Base-by-base conservation (phyloP, 2,113 vertebrate genomes). In the Hippocampus abdominalis region DNA sequence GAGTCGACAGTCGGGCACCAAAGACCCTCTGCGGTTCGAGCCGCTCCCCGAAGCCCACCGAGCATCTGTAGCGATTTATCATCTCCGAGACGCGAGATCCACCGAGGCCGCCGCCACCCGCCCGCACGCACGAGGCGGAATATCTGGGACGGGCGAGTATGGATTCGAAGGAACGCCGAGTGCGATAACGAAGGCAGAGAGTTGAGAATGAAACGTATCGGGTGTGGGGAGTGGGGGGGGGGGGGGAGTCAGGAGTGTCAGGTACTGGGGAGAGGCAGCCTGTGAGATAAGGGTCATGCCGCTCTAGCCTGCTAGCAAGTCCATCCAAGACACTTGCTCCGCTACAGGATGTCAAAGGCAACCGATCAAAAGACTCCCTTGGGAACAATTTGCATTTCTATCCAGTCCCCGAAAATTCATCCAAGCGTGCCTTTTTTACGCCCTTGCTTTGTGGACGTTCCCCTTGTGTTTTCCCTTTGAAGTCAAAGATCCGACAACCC, bases 91-190 rank as follows among this genome's bases (percentile, higher is more conserved):
- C 74, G 62, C 53, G 18, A 32, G 70, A 67, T 79, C 78, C 79
- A 61, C 75, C 9, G 81, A 79, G 83, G 63, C 60, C 20, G 53
- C 67, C 27, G 59, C 66, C 46, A 60, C 32, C 49, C 42, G 12
- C 12, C 10, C 10, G 42, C 42, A 44, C 53, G 27, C 44, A 76
- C 70, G 49, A 64, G 44, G 60, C 12, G 42, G 36, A 71, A 80
- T 71, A 81, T 80, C 68, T 81, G 64, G 76, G 84, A 81, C 80
- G 84, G 73, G 81, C 71, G 69, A 81, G 72, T 62, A 59, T 68
- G 57, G 80, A 79, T 72, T 49, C 56, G 71, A 76, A 71, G 65
- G 48, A 29, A 69, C 72, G 81, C 78, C 70, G 21, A 64, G 46
- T 46, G 68, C 72, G 74, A 82, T 82, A 84, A 80, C 75, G 69